phyloP scores from a whole-genome alignment of 37 sponge, comb jelly and placozoan species.

The Eunapius fragilis region DNA sequence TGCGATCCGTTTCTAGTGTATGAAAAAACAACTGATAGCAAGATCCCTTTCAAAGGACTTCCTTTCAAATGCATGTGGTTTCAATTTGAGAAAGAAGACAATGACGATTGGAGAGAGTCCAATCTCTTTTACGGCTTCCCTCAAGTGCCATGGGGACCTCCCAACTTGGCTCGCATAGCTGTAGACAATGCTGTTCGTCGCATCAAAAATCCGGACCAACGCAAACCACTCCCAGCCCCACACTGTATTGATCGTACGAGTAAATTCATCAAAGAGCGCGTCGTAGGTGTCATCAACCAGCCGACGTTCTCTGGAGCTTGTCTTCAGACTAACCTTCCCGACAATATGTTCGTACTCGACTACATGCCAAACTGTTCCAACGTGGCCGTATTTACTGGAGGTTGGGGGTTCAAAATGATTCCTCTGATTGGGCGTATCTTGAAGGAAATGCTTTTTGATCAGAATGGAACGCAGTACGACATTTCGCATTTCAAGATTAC shows the following conservation, averaged over 20 bases:
- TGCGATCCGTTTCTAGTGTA: slow-evolving; percentile 12
- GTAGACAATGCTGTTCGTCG: slow-evolving; percentile 23
- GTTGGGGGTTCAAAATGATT: slow-evolving; percentile 24
- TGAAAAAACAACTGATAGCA: background rate
- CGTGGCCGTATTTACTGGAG: slow-evolving; percentile 23
- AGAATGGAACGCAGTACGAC: slow-evolving; percentile 4
- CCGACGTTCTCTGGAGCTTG: slow-evolving; percentile 22
- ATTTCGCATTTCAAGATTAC: slow-evolving; percentile 33
- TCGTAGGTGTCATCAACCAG: slow-evolving; percentile 12
- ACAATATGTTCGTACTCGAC: slow-evolving; percentile 35
- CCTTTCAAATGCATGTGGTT: slow-evolving; percentile 40
- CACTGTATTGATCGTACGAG: slow-evolving; percentile 25
- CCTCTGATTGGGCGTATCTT: slow-evolving; percentile 22
- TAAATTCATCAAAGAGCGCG: slow-evolving; percentile 17
- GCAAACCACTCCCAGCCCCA: background rate
- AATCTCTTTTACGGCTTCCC: slow-evolving; percentile 34
- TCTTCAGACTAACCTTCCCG: slow-evolving; percentile 30
- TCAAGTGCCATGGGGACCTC: slow-evolving; percentile 21
- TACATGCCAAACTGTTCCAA: slow-evolving; percentile 2
- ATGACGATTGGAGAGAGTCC: background rate
- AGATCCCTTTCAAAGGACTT: background rate
- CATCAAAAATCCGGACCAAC: slow-evolving; percentile 8
- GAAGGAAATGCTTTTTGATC: slow-evolving; percentile 26
- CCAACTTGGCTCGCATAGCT: slow-evolving; percentile 16
- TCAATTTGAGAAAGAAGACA: slow-evolving; percentile 23